A percentile compares a stretch with the other conserved stretches of the same genome.
Evolutionary conservation across 1,140 invertebrate genomes (phyloP).

Genomic region (Ooceraea biroi): DNA sequence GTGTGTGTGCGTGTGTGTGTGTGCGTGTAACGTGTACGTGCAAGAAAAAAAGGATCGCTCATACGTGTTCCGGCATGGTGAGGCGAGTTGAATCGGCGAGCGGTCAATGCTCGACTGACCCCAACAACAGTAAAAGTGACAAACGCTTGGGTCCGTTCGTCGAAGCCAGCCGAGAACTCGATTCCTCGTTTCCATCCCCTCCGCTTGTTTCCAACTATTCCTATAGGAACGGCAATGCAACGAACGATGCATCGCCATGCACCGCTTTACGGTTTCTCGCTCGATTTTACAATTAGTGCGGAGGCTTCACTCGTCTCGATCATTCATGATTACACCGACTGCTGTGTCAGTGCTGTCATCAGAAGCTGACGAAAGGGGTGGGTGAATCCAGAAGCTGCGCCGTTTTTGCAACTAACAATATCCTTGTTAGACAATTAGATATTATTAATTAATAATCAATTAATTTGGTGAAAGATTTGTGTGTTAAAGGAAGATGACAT

Average conservation of each 20-base stretch:
- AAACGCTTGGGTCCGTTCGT: conserved; percentile 68
- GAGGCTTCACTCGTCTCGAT: background rate
- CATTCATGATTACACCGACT: background rate
- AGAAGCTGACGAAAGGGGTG: too few species aligned
- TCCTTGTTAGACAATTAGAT: too few species aligned
- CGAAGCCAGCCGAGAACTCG: conserved; percentile 63
- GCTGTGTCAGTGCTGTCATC: too few species aligned
- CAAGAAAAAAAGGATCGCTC: conserved; percentile 46
- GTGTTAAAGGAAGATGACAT: too few species aligned
- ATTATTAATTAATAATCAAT: too few species aligned
- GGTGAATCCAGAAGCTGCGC: too few species aligned
- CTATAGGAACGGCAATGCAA: conserved; percentile 7
- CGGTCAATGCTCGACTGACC: conserved; percentile 84
- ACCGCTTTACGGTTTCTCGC: conserved; percentile 9
- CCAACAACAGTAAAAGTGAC: conserved; percentile 84
- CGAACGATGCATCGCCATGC: conserved; percentile 44
- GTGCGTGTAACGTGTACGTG: too few species aligned
- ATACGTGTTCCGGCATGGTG: conserved; percentile 59
- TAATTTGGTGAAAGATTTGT: too few species aligned
- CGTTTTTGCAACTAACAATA: too few species aligned
- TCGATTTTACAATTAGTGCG: conserved; percentile 10
- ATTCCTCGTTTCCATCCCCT: conserved; percentile 64
- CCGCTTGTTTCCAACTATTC: conserved; percentile 41
- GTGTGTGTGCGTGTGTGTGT: too few species aligned
- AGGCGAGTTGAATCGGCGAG: conserved; percentile 71